Percentiles rank a stretch among this genome's conserved stretches.
These are phyloP conservation scores for Manacus vitellinus DNA, from an alignment of 2,113 vertebrate genomes.

Conservation along the genomic window DNA sequence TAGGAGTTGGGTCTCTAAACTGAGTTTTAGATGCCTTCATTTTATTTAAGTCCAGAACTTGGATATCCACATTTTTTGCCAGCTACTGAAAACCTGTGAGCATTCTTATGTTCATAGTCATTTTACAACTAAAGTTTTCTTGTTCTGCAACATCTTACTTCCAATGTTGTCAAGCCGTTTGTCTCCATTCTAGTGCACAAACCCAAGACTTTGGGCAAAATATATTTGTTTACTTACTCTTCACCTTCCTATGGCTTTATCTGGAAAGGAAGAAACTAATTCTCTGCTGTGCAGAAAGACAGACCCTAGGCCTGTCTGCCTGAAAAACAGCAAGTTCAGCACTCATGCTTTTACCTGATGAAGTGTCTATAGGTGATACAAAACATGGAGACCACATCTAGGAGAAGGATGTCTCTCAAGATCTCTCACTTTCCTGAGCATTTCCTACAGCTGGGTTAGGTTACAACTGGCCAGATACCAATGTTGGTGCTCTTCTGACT, in stretches of 20 bases:
- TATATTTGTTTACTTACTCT: not conserved
- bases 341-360: rapidly evolving
- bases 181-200: not conserved
- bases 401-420: not conserved
- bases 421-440: not conserved
- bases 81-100: not conserved
- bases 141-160: not conserved
- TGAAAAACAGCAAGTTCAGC: not conserved
- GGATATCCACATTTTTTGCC: not conserved
- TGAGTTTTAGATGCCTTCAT: not conserved
- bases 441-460: not conserved
- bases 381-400: not conserved
- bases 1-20: not conserved
- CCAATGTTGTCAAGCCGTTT: not conserved
- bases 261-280: not conserved
- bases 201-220: not conserved
- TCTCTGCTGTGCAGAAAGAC: not conserved
- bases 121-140: not conserved
- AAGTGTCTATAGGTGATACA: not conserved
- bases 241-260: not conserved
- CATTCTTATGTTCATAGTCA: not conserved
- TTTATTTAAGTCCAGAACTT: not conserved
- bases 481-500: not conserved
- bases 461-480: not conserved
- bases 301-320: too few relatives aligned